Base-by-base conservation (phyloP, 2,888 invertebrate genomes). In the Uloborus plumipes region DNA sequence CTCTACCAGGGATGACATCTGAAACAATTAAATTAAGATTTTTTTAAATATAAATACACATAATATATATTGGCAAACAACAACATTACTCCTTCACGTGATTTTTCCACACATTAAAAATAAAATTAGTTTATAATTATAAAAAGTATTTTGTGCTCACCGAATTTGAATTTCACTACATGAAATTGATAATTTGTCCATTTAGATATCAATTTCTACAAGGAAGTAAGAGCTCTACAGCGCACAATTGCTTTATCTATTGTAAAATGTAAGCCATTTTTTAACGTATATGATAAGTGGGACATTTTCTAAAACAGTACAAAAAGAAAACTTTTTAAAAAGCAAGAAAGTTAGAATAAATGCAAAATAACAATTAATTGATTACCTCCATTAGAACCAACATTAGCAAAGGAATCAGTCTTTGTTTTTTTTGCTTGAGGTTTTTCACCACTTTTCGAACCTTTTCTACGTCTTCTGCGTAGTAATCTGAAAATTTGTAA, bases 341-440 rank as follows among this genome's bases (percentile, higher is more conserved):
- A 59, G 14, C 14, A 13, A 61, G 26, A 22, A 22, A 61, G 15
- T 26, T 13, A 9, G 11, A 20, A 20, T 15, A 61, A 61, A 61
- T 26, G 15, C 15, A 16, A 22, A 22, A 22, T 22, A 0, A 1
- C 26, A 22, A 22, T 11, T 26, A 14, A 1, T 26, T 61, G 7
- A 64, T 49, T 71, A 73, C 80, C 80, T 69, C 80, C 80, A 80
- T 73, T 80, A 15, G 62, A 67, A 69, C 53, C 49, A 20, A 49
- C n/a, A n/a, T 50, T 53, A 55, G 26, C 55, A 14, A 14, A n/a
- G 18, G 59, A 55, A 20, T 50, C 49, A 62, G 16, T 47, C 22
- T 55, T 74, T 3, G 39, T 3, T 62, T 61, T 79, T 7, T 11
- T 22, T 22, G 13, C n/a, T 62, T 31, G 16, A 51, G 15, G 7